Conservation (phyloP, 2,797 vertebrate species). For the Paedocypris micromegethes region DNA sequence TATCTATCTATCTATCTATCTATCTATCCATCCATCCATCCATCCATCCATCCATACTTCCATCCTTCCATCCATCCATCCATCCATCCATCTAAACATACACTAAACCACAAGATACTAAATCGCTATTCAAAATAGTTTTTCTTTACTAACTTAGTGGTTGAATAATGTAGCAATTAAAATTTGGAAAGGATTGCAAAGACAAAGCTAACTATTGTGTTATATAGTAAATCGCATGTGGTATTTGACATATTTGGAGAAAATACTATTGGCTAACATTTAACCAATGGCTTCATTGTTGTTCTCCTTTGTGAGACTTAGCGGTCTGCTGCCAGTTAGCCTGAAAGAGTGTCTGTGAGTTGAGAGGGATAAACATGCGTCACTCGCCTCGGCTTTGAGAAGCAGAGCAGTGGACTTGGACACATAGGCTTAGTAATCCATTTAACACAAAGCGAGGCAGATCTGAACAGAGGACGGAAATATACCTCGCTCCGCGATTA, state of each 20-base stretch:
- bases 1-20: no score
- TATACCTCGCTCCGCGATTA: conserved; percentile 33
- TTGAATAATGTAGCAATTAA: no score
- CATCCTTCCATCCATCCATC: no score
- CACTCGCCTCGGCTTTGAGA: conserved; percentile 22
- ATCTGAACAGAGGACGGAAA: conserved; percentile 43
- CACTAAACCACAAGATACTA: no score
- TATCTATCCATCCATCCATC: no score
- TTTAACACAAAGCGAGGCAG: conserved; percentile 38
- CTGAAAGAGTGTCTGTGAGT: conserved; percentile 14
- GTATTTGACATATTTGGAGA: conserved; percentile 8
- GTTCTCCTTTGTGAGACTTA: conserved; percentile 12
- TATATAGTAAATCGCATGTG: not conserved
- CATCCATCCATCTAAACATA: no score
- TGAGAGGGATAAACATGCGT: conserved; percentile 29
- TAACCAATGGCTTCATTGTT: conserved; percentile 1
- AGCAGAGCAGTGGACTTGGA: conserved; percentile 34
- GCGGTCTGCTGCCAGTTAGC: conserved; percentile 20
- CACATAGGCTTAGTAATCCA: conserved; percentile 43
- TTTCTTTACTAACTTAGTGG: no score
- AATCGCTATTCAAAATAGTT: no score
- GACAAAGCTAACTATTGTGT: conserved; percentile 19
- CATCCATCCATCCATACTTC: no score
- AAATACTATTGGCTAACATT: conserved; percentile 3
- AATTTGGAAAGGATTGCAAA: not conserved